Base-by-base conservation (phyloP, 2,888 invertebrate genomes). In the Dioctria linearis region DNA sequence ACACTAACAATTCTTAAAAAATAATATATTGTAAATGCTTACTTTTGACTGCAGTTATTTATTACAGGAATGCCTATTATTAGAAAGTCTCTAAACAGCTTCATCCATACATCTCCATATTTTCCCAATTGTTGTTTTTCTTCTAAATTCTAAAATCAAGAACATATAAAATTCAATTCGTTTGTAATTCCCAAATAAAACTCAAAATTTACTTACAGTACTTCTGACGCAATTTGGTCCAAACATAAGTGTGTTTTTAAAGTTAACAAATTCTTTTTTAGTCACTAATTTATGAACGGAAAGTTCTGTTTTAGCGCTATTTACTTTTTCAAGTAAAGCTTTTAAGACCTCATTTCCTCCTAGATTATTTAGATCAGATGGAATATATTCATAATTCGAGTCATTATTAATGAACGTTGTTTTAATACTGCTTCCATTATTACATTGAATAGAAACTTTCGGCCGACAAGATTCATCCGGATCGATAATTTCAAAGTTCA, bases 31-130 rank as follows among this genome's bases (percentile, higher is more conserved):
- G 25, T 25, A 25, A 25, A 25, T 69, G 80, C 83, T 82, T 81
- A 83, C 84, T 82, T 81, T 69, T 78, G 25, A 65, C 80, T 78
- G n/a, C 81, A 82, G 67, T 79, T 83, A 76, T 84, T 84, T 8
- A 82, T 71, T 25, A 84, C 59, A 25, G 84, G 84, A 71, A 84
- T 82, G 4, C 84, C 84, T 59, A 84, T 80, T 25, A 84, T 65
- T 9, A 84, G 5, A 67, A 76, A 78, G 3, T 83, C 82, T 37
- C 83, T 82, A 37, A 54, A 39, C 13, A 82, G 46, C 78, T 80
- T 82, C 11, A 80, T 79, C 83, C 83, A 84, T 25, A 80, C 79
- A 69, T 83, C 83, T 0, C 84, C 84, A 78, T 81, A 84, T 71
- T 83, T 80, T 3, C 82, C 79, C 13, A 84, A 67, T 6, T 81